phyloP scores from a whole-genome alignment of 2,888 invertebrate genomes.

The Drosophila mimica region DNA sequence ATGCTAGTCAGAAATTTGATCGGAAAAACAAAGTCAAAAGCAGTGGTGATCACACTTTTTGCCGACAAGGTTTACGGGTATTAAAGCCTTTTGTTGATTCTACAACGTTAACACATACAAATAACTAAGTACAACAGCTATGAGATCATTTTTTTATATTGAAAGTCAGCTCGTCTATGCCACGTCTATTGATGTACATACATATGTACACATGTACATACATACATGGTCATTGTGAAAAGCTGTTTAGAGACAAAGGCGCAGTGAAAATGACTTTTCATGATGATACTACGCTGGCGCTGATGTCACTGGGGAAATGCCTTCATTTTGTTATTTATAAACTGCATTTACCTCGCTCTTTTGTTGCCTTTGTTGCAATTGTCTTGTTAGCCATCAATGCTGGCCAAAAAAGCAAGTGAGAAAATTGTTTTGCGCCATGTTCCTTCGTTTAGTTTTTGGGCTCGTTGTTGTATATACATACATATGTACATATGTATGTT shows the following conservation, averaged over 20 bases:
- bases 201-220: neutral
- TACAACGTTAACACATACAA: conserved; percentile 8
- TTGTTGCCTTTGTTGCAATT: conserved; percentile 28
- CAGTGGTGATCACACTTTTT: conserved; percentile 59
- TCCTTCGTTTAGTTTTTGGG: conserved; percentile 39
- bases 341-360: conserved; percentile 57
- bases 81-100: conserved; percentile 57
- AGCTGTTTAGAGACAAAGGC: conserved; percentile 60
- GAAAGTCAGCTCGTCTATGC: conserved; percentile 38
- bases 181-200: conserved; percentile 29
- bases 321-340: conserved; percentile 73
- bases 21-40: conserved; percentile 35
- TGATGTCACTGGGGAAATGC: conserved; percentile 79
- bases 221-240: conserved; percentile 43
- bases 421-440: conserved; percentile 26
- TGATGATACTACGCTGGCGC: conserved; percentile 48
- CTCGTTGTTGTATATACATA: neutral
- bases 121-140: conserved; percentile 49
- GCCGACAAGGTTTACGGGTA: conserved; percentile 60
- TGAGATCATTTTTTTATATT: conserved; percentile 72
- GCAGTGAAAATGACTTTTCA: conserved; percentile 60
- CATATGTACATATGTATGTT: neutral
- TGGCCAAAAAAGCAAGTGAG: conserved; percentile 22
- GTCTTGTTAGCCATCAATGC: conserved; percentile 33
- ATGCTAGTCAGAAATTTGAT: conserved; percentile 56